These are phyloP conservation scores for Acrossocheilus wenchowensis DNA, from an alignment of 2,797 vertebrate genomes.

Conservation along the genomic window DNA sequence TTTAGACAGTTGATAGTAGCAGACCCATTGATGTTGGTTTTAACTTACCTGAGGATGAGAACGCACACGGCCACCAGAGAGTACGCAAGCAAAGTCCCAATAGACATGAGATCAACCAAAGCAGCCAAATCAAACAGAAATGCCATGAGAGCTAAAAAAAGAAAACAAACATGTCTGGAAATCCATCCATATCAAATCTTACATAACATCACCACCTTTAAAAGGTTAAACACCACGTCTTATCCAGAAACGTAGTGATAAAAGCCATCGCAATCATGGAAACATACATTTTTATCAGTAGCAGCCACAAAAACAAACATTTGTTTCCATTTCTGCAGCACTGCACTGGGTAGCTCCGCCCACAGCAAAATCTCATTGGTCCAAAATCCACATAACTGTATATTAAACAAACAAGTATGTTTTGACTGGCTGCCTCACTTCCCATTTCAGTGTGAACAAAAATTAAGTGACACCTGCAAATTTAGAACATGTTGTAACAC, in stretches of 20 bases:
- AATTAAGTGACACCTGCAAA: background rate
- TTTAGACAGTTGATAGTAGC: background rate
- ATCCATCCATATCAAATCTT: background rate
- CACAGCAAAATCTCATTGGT: background rate
- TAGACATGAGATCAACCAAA: conserved; percentile 97
- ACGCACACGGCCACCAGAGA: conserved; percentile 93
- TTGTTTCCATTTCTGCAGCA: background rate
- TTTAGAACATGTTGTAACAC: background rate
- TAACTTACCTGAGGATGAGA: conserved; percentile 80
- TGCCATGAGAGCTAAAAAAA: conserved; percentile 86
- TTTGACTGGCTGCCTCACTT: background rate
- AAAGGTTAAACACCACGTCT: background rate
- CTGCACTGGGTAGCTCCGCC: background rate
- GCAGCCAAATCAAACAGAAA: conserved; percentile 90
- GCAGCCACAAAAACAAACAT: background rate
- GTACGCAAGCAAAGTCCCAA: conserved; percentile 94
- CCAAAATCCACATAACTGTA: background rate
- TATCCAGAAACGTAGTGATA: background rate
- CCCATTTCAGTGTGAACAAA: background rate
- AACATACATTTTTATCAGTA: background rate
- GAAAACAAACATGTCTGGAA: background rate
- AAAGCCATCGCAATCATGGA: background rate
- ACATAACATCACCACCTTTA: background rate
- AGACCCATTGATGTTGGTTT: background rate
- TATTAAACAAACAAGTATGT: background rate